Evolutionary conservation across 2,888 invertebrate genomes (phyloP).

Genomic region (Glaucopsyche alexis): DNA sequence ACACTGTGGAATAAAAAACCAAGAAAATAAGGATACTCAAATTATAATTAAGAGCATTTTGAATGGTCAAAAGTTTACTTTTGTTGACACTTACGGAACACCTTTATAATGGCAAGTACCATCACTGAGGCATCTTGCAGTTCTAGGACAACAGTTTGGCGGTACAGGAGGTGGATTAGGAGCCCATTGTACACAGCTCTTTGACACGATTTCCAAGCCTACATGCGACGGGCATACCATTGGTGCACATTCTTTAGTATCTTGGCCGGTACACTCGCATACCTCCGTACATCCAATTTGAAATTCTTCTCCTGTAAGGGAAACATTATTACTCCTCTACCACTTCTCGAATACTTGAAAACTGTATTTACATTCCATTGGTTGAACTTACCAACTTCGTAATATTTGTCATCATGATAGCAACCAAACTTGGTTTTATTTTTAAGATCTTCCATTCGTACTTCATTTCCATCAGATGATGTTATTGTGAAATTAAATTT

Average conservation of each 20-base stretch:
- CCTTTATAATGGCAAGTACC: slow-evolving; percentile 90
- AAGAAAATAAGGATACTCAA: background rate
- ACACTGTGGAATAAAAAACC: slow-evolving; percentile 57
- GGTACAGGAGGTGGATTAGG: slow-evolving; percentile 86
- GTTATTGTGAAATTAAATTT: slow-evolving; percentile 74
- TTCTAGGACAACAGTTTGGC: slow-evolving; percentile 90
- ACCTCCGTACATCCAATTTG: slow-evolving; percentile 90
- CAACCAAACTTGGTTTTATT: slow-evolving; percentile 59
- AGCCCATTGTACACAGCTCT: slow-evolving; percentile 92
- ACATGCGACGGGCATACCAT: slow-evolving; percentile 91
- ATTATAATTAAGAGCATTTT: too few species aligned
- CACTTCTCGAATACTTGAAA: background rate
- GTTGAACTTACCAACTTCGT: slow-evolving; percentile 58
- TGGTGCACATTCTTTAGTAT: slow-evolving; percentile 85
- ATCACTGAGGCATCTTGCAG: slow-evolving; percentile 88
- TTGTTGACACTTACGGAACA: slow-evolving; percentile 60
- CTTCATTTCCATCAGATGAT: slow-evolving; percentile 48
- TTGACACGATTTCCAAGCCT: slow-evolving; percentile 90
- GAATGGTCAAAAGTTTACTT: background rate
- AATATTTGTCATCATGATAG: slow-evolving; percentile 61
- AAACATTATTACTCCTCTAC: background rate
- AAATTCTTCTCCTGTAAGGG: slow-evolving; percentile 83
- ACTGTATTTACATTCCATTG: background rate
- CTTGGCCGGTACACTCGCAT: slow-evolving; percentile 86
- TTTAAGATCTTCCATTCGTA: slow-evolving; percentile 46